These are phyloP conservation scores for Peromyscus polionotus DNA, from an alignment of 2,113 vertebrate genomes.

Conservation along the genomic window DNA sequence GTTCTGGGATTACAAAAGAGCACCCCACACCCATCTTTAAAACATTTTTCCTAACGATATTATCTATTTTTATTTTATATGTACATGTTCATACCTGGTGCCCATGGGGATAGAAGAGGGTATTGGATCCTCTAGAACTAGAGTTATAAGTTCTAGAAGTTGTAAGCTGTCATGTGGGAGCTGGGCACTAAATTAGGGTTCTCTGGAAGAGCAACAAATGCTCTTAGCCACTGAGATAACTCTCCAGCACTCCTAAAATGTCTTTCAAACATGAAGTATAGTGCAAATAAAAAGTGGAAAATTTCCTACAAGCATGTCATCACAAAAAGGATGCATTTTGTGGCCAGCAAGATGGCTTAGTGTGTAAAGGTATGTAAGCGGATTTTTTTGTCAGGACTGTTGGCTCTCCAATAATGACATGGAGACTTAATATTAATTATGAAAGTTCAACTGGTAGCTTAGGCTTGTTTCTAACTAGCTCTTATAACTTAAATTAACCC, in stretches of 20 bases:
- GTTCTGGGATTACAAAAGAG: neutral
- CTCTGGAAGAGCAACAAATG: neutral
- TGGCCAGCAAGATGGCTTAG: neutral
- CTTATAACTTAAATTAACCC: no score
- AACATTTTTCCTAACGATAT: neutral
- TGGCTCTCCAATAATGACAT: no score
- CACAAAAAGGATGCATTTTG: neutral
- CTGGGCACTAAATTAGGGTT: neutral
- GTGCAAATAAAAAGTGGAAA: neutral
- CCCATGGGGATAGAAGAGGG: neutral
- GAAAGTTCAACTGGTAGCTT: no score
- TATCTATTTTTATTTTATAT: neutral
- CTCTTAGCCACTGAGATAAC: neutral
- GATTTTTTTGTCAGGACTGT: no score
- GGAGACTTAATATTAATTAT: no score
- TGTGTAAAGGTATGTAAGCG: neutral
- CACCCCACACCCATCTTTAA: neutral
- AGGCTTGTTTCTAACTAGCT: no score
- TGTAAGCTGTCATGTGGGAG: neutral
- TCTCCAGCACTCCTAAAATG: neutral
- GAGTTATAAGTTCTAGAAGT: neutral
- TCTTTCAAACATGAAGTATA: neutral
- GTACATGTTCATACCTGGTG: neutral
- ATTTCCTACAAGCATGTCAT: neutral
- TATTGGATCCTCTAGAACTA: neutral